Evolutionary conservation across 2,888 invertebrate species (phyloP).

Genomic region (Gonocerus acuteangulatus): DNA sequence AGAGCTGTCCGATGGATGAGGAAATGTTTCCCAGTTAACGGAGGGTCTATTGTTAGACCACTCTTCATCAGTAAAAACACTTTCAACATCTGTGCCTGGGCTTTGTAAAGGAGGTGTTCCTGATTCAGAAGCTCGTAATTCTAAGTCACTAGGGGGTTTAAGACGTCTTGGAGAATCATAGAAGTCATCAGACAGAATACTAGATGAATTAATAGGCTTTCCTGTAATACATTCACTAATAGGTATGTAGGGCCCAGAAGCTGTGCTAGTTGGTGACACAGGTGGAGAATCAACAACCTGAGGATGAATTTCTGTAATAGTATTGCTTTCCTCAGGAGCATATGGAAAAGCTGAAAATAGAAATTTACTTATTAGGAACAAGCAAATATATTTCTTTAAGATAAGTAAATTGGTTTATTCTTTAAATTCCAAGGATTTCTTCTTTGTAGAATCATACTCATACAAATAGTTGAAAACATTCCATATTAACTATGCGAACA

Average conservation of each 20-base stretch:
- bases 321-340: constrained; percentile 33
- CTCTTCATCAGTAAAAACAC: constrained; percentile 63
- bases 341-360: constrained; percentile 28
- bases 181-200: constrained; percentile 34
- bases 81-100: constrained; percentile 55
- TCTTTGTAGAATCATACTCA: too few relatives aligned
- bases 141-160: constrained; percentile 39
- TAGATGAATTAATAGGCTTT: constrained; percentile 41
- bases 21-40: constrained; percentile 49
- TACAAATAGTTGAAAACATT: too few relatives aligned
- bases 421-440: too few relatives aligned
- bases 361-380: background rate
- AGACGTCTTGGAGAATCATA: constrained; percentile 41
- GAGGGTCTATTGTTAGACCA: constrained; percentile 49
- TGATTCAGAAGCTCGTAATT: constrained; percentile 35
- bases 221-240: constrained; percentile 90
- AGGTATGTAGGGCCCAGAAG: constrained; percentile 79
- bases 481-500: too few relatives aligned
- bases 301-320: constrained; percentile 42
- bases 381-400: background rate
- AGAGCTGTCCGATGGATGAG: constrained; percentile 52
- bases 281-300: constrained; percentile 51
- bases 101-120: constrained; percentile 52
- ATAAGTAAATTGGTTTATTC: background rate
- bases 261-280: constrained; percentile 53